Base-by-base conservation (phyloP, 30 jellyfish, hydroid and myxozoan species). In the Cassiopea xamachana region DNA sequence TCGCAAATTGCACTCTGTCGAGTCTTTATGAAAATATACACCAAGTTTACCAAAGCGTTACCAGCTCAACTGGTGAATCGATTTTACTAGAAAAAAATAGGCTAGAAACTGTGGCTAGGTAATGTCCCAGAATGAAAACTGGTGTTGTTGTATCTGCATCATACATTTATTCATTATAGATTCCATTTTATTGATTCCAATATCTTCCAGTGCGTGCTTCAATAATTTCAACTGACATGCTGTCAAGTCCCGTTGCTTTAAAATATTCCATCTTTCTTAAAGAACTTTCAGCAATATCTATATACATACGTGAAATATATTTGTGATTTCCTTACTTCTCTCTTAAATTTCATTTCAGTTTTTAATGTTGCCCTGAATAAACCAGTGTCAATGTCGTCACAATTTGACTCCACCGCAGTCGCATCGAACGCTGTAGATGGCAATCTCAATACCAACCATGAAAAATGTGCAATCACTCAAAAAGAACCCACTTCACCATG, bases 141-240 rank as follows among this genome's bases (percentile, higher is more conserved):
- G n/a, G n/a, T n/a, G n/a, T n/a, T n/a, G n/a, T 75, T 75, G 84
- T 75, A 62, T 62, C 84, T 8, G 84, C 45, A 62, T 75, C 45
- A 75, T 75, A 75, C 84, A 75, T 75, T 75, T 75, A 75, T 75
- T 75, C 62, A 75, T 75, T 62, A 75, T 75, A 47, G 84, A 75
- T 75, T 75, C 84, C 45, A 75, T 3, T 13, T 75, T 75, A 75
- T 46, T 75, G 84, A 77, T 77, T 77, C 86, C 86, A 77, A 48
- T 46, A 6, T 77, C 86, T 77, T 77, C 86, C 49, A 44, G n/a
- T n/a, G n/a, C n/a, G 73, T 77, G 86, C 90, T 46, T 81, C 83
- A 58, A 81, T 60, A 82, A 81, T 59, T 81, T 81, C 90, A 5
- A 81, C 83, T 45, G 83, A 81, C 1, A 16, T 68, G 27, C 27